Evolutionary conservation across 2,113 vertebrate species (phyloP).

Genomic region (Festucalex cinctus): DNA sequence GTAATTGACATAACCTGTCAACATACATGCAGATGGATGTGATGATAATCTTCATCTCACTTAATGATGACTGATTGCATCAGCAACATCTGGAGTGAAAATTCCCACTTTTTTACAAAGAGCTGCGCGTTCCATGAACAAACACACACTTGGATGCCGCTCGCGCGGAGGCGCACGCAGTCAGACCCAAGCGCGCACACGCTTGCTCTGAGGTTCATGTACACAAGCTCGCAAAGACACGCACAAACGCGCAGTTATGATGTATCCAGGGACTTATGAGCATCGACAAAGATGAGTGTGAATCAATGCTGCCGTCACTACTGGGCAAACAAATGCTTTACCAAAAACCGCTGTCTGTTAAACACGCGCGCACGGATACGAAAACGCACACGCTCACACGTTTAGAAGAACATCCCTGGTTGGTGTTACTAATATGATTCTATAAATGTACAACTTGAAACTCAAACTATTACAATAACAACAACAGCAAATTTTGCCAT

Average conservation of each 20-base stretch:
- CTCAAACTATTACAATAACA: background rate
- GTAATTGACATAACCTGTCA: background rate
- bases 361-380: slow-evolving; percentile 20
- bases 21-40: background rate
- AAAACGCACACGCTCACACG: slow-evolving; percentile 1
- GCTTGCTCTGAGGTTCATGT: slow-evolving; percentile 19
- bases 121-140: background rate
- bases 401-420: background rate
- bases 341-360: slow-evolving; percentile 51
- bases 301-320: slow-evolving; percentile 71
- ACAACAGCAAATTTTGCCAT: background rate
- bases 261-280: slow-evolving; percentile 68
- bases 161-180: slow-evolving; percentile 6
- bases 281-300: slow-evolving; percentile 74
- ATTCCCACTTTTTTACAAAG: background rate
- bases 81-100: background rate
- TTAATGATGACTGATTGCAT: background rate
- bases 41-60: background rate
- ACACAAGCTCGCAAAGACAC: slow-evolving; percentile 11
- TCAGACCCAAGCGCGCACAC: slow-evolving; percentile 13
- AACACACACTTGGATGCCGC: background rate
- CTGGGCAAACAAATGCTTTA: slow-evolving; percentile 71
- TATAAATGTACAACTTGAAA: background rate
- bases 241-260: slow-evolving; percentile 55
- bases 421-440: background rate